Percentiles rank a stretch among this genome's conserved stretches.
Evolutionary conservation across 2,113 vertebrate species (phyloP).

Genomic region (Accipiter virgatus): DNA sequence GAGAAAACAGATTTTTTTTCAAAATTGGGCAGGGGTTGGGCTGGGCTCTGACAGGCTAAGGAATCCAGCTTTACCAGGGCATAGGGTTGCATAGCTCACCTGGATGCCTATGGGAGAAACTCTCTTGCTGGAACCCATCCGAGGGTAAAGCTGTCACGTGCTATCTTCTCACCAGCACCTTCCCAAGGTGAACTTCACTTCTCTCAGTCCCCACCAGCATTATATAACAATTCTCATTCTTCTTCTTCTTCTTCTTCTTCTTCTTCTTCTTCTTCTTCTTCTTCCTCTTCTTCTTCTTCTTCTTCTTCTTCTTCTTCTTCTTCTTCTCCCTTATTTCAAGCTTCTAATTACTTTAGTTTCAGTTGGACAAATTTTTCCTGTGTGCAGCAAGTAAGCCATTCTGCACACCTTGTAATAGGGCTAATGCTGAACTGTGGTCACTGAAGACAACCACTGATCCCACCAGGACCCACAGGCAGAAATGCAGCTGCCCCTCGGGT

Average conservation of each 20-base stretch:
- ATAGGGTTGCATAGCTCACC: background rate
- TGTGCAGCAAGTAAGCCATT: background rate
- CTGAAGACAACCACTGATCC: background rate
- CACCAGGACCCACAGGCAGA: background rate
- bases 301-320: too few relatives aligned
- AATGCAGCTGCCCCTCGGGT: background rate
- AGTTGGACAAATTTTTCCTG: background rate
- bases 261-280: background rate
- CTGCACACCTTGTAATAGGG: background rate
- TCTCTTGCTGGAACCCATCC: background rate
- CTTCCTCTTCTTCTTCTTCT: background rate
- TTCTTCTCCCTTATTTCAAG: background rate
- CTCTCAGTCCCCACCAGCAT: background rate
- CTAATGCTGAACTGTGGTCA: background rate
- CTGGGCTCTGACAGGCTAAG: background rate
- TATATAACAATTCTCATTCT: background rate
- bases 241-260: too few relatives aligned
- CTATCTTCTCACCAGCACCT: background rate
- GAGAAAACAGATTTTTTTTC: background rate
- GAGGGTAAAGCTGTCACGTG: fast-evolving
- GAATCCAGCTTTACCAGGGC: background rate
- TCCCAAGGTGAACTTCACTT: background rate
- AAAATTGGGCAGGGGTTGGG: background rate
- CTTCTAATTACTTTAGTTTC: background rate
- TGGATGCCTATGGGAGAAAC: background rate